Evolutionary conservation across 2,113 vertebrate genomes (phyloP).

Genomic region (Megaceryle torquata): DNA sequence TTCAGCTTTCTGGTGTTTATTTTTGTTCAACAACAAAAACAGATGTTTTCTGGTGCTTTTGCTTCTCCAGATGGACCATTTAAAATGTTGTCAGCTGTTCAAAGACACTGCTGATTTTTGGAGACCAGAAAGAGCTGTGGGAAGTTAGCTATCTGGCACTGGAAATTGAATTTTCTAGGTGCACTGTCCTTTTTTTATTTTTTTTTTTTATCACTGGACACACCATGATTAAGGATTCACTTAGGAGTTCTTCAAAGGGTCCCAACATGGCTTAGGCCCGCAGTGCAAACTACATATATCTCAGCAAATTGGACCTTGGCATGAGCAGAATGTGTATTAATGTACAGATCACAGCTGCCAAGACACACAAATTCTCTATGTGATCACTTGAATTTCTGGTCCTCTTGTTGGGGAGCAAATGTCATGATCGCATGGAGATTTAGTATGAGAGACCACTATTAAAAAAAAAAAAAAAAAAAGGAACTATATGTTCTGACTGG

Average conservation of each 20-base stretch:
- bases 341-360: background rate
- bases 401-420: constrained; percentile 44
- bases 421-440: constrained; percentile 38
- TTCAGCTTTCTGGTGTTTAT: constrained; percentile 54
- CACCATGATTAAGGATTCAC: background rate
- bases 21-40: constrained; percentile 63
- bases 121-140: constrained; percentile 6
- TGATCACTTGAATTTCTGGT: constrained; percentile 12
- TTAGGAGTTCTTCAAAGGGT: background rate
- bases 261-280: background rate
- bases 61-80: constrained; percentile 54
- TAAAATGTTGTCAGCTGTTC: constrained; percentile 29
- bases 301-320: background rate
- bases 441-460: constrained; percentile 44
- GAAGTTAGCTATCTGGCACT: constrained; percentile 14
- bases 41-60: constrained; percentile 53
- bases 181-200: background rate
- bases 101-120: constrained; percentile 44
- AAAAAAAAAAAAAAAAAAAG: constrained; percentile 57
- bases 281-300: background rate
- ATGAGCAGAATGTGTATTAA: background rate
- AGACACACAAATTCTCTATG: constrained; percentile 48
- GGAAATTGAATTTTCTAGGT: background rate
- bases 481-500: constrained; percentile 40
- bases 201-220: background rate